A percentile compares a stretch with the other conserved stretches of the same genome.
Conservation (phyloP, 2,888 invertebrate genomes). For the Ochropleura plecta region DNA sequence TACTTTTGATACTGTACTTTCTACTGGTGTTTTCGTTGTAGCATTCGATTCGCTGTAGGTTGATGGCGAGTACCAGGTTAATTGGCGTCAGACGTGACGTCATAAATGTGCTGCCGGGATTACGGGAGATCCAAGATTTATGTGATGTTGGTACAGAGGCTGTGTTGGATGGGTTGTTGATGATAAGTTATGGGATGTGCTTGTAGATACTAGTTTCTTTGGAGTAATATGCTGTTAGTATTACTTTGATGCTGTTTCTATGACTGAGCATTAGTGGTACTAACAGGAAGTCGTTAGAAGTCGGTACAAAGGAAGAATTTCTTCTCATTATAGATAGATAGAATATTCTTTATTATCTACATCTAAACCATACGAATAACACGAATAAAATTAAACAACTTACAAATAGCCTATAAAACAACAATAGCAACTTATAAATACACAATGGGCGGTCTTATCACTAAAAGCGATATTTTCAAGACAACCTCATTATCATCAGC, state of each 20-base stretch:
- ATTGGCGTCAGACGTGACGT: constrained; percentile 52
- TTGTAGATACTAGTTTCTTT: not conserved
- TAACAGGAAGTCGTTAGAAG: not conserved
- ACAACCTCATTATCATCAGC: no score
- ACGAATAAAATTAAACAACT: no score
- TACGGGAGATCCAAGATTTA: constrained; percentile 40
- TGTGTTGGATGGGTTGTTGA: constrained; percentile 23
- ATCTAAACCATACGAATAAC: no score
- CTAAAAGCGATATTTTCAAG: no score
- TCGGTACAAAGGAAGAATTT: not conserved
- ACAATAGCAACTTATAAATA: no score
- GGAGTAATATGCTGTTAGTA: not conserved
- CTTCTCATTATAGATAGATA: not conserved
- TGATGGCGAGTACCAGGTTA: constrained; percentile 34
- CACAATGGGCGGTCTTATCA: no score
- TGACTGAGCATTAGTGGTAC: not conserved
- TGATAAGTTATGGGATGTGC: constrained; percentile 38
- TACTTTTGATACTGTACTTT: no score
- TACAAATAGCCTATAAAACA: no score
- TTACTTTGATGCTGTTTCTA: not conserved
- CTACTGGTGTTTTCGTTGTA: no score
- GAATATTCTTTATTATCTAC: no score
- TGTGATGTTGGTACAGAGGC: constrained; percentile 23
- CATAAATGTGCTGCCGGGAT: constrained; percentile 52
- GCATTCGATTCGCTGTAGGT: not conserved